Evolutionary conservation across 2,113 vertebrate species (phyloP).

Genomic region (Gobius niger): DNA sequence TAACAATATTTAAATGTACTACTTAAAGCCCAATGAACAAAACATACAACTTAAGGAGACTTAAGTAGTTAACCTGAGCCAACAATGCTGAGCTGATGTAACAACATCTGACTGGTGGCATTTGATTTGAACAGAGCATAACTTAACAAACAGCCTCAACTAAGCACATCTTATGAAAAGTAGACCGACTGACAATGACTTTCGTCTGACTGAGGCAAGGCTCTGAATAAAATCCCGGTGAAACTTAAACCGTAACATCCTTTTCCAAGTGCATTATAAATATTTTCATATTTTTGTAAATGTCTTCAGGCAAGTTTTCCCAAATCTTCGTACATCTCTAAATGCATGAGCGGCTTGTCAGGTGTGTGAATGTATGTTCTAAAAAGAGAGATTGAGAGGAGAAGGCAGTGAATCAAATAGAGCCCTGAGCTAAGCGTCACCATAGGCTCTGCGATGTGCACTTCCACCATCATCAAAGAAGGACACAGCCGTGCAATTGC

Average conservation of each 20-base stretch:
- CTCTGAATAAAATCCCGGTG: too few species aligned
- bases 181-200: too few species aligned
- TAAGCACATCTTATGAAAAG: too few species aligned
- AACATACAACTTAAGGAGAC: too few species aligned
- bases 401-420: constrained; percentile 33
- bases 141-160: too few species aligned
- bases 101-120: too few species aligned
- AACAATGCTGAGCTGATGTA: too few species aligned
- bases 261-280: background rate
- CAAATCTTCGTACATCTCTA: background rate
- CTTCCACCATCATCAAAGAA: constrained; percentile 1
- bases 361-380: background rate
- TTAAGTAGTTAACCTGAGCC: too few species aligned
- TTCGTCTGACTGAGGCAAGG: too few species aligned
- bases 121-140: too few species aligned
- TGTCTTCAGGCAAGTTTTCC: constrained; percentile 17
- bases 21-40: too few species aligned
- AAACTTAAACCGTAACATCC: background rate
- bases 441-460: constrained; percentile 6
- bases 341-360: constrained; percentile 23
- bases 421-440: constrained; percentile 20
- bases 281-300: background rate
- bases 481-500: background rate
- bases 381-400: background rate
- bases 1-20: too few species aligned